A percentile compares a stretch with the other conserved stretches of the same genome.
Evolutionary conservation across 2,797 vertebrate species (phyloP).

Genomic region (Gephyroberyx darwinii): DNA sequence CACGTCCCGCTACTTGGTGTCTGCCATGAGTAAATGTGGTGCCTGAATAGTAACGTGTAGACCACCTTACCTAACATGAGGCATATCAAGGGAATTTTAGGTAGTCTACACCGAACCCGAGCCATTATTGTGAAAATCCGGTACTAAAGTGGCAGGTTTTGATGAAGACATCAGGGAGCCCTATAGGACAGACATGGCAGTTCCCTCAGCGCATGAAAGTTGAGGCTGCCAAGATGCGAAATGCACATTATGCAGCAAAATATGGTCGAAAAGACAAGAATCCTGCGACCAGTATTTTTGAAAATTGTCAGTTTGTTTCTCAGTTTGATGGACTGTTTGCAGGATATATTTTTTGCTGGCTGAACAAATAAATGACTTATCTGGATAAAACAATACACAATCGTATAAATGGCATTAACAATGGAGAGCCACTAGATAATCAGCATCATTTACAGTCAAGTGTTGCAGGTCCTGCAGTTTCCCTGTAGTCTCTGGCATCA

Average conservation of each 20-base stretch:
- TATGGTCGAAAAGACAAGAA: background rate
- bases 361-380: too few relatives aligned
- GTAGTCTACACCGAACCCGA: background rate
- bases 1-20: conserved; percentile 45
- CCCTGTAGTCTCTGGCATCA: conserved; percentile 48
- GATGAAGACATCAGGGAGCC: conserved; percentile 13
- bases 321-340: background rate
- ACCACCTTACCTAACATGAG: conserved; percentile 10
- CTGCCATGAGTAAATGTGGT: background rate
- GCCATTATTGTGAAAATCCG: conserved; percentile 20
- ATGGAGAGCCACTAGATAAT: background rate
- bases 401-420: background rate
- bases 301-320: conserved; percentile 1
- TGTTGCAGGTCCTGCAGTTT: conserved; percentile 36
- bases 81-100: background rate
- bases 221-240: conserved; percentile 23
- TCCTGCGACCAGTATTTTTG: background rate
- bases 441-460: conserved; percentile 5
- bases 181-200: conserved; percentile 29
- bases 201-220: conserved; percentile 5
- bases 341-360: background rate
- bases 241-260: conserved; percentile 2
- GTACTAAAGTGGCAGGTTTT: conserved; percentile 28
- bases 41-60: background rate
- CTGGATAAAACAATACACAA: too few relatives aligned